Base-by-base conservation (phyloP, 2,888 invertebrate species). In the Tetragonula carbonaria region DNA sequence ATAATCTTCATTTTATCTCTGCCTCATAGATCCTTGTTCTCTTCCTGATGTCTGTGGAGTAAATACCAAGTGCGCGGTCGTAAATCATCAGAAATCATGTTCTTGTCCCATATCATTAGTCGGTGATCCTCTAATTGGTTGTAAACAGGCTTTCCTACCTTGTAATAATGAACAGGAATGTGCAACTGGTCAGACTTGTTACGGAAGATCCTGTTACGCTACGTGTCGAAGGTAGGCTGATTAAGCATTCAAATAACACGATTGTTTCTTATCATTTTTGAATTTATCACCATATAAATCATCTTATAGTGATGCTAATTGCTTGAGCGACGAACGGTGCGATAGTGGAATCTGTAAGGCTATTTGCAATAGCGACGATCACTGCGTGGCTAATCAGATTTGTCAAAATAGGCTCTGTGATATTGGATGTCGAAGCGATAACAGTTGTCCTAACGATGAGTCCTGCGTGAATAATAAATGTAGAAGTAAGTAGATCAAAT, bases 321-420 rank as follows among this genome's bases (percentile, higher is more conserved):
- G 98, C 92, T 95, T 98, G 86, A 96, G 97, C 23, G 97, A 98
- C 92, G 98, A 98, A 94, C 96, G 97, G 89, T 98, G 98, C 94
- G 96, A 98, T 87, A 96, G 96, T 78, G 98, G 98, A 67, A 96
- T 97, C 75, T 98, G 98, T 92, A 97, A 97, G 94, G 96, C 97
- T 2, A 97, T 98, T 53, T 98, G 98, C 93, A 98, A 98, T 93
- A 97, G 97, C 75, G 98, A 98, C 93, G 96, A 96, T 21, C 96
- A 97, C 82, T 98, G 98, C 92, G 96, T 96, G 33, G 95, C 96
- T 21, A 97, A 97, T 88, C 97, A 98, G 94, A 98, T 98, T 90
- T 98, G 98, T 92, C 97, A 97, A 94, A 97, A 97, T 91, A 96
- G 98, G 90, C 95, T 98, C 86, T 98, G 98, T 93, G 96, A 97